Evolutionary conservation across 1,140 invertebrate species (phyloP).

Genomic region (Drosophila leontia): DNA sequence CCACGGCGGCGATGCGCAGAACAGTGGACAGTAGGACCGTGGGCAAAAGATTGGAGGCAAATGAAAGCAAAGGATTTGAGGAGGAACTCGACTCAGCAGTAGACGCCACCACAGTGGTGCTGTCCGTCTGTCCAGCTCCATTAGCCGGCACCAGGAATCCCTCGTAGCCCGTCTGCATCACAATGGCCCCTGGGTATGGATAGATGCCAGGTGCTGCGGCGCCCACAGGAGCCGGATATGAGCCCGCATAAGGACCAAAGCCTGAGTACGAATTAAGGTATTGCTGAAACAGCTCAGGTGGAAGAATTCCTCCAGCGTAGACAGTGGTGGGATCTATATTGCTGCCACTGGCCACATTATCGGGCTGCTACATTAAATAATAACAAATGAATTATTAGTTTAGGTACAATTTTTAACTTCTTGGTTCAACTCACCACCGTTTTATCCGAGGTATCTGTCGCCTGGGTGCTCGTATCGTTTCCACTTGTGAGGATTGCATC

Average conservation of each 20-base stretch:
- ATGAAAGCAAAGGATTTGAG: slow-evolving; percentile 50
- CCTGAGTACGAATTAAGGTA: slow-evolving; percentile 78
- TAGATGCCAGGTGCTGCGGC: slow-evolving; percentile 59
- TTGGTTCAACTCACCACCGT: slow-evolving; percentile 36
- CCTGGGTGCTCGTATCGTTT: slow-evolving; percentile 30
- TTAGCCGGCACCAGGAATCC: slow-evolving; percentile 74
- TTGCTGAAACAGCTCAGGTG: slow-evolving; percentile 80
- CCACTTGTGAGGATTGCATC: slow-evolving; percentile 1
- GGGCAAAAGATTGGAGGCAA: slow-evolving; percentile 61
- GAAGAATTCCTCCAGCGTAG: slow-evolving; percentile 67
- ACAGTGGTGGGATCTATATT: slow-evolving; percentile 68
- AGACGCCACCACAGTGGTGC: slow-evolving; percentile 37
- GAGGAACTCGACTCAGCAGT: slow-evolving; percentile 2
- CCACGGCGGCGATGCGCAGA: slow-evolving; percentile 70
- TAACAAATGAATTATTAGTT: neutral
- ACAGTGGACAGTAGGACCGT: slow-evolving; percentile 70
- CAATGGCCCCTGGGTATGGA: slow-evolving; percentile 68
- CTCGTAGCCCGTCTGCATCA: slow-evolving; percentile 85
- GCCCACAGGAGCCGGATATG: slow-evolving; percentile 55
- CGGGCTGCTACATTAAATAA: slow-evolving; percentile 25
- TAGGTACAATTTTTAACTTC: neutral
- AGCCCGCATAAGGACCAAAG: slow-evolving; percentile 55
- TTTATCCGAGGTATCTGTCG: slow-evolving; percentile 20
- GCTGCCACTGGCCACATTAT: slow-evolving; percentile 63
- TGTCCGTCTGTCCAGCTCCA: slow-evolving; percentile 22